A percentile compares a stretch with the other conserved stretches of the same genome.
These are phyloP conservation scores for Anolis apletophallus DNA, from an alignment of 2,797 vertebrate genomes.

Conservation along the genomic window DNA sequence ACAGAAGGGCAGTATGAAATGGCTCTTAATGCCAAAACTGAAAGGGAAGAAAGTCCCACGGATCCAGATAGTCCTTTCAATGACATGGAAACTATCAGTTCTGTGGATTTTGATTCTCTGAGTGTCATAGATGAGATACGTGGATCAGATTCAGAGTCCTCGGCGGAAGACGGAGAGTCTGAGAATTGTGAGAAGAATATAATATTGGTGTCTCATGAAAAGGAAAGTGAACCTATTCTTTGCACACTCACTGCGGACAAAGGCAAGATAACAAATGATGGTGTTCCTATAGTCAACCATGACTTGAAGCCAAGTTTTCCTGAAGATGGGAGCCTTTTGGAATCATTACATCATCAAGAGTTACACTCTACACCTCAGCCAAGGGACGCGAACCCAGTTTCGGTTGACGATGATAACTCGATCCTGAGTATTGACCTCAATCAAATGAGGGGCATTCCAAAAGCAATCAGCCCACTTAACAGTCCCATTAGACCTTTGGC, in stretches of 20 bases:
- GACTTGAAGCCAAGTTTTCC: constrained; percentile 70
- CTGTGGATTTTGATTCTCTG: constrained; percentile 55
- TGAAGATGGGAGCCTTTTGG: constrained; percentile 59
- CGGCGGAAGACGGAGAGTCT: constrained; percentile 51
- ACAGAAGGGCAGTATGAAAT: not conserved
- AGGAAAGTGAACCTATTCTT: constrained; percentile 46
- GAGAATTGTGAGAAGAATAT: constrained; percentile 32
- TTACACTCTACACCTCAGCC: constrained; percentile 60
- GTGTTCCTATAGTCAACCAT: constrained; percentile 51
- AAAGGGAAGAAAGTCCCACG: constrained; percentile 48
- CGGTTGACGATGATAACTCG: constrained; percentile 90
- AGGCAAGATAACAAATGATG: constrained; percentile 45
- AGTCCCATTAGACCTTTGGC: constrained; percentile 86
- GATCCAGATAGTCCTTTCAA: constrained; percentile 46
- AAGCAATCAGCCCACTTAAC: constrained; percentile 92
- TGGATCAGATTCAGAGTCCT: constrained; percentile 56
- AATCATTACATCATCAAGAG: constrained; percentile 56
- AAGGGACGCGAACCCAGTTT: constrained; percentile 61
- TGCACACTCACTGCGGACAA: not conserved
- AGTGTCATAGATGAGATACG: constrained; percentile 38
- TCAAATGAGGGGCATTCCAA: constrained; percentile 88
- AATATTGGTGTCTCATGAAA: constrained; percentile 10
- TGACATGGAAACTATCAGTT: constrained; percentile 51
- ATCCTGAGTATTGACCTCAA: constrained; percentile 90
- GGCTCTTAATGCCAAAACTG: constrained; percentile 20